These are phyloP conservation scores for Epistrophe eligans DNA, from an alignment of 2,888 invertebrate species.

Conservation along the genomic window DNA sequence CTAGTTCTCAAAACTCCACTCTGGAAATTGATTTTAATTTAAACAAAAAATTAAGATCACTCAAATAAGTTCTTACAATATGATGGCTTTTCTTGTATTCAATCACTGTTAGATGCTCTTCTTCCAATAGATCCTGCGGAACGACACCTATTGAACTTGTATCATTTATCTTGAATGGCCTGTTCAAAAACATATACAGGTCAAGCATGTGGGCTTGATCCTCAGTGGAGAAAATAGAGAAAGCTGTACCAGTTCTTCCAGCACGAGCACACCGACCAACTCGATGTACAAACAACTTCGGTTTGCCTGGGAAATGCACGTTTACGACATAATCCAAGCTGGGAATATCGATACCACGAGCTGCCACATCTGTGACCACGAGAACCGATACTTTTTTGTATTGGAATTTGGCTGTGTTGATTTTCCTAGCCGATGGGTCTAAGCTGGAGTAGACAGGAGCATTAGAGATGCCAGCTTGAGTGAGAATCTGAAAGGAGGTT, in stretches of 20 bases:
- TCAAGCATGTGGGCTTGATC: constrained; percentile 97
- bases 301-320: constrained; percentile 97
- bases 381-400: constrained; percentile 92
- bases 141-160: constrained; percentile 87
- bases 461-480: constrained; percentile 90
- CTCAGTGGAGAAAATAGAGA: constrained; percentile 94
- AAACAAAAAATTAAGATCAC: background rate
- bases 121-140: constrained; percentile 92
- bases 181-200: constrained; percentile 95
- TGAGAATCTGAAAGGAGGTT: constrained; percentile 80
- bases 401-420: constrained; percentile 95
- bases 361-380: constrained; percentile 98
- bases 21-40: constrained; percentile 82
- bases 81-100: constrained; percentile 91
- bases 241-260: constrained; percentile 95
- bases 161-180: constrained; percentile 86
- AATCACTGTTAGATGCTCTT: constrained; percentile 91
- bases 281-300: constrained; percentile 98
- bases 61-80: constrained; percentile 86
- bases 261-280: constrained; percentile 99
- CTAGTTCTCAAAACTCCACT: constrained; percentile 89
- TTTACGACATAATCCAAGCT: constrained; percentile 98
- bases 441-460: constrained; percentile 97
- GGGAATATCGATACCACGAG: constrained; percentile 98
- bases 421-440: constrained; percentile 97